phyloP scores from a whole-genome alignment of 2,888 invertebrate species.

The Ligdia adustata region DNA sequence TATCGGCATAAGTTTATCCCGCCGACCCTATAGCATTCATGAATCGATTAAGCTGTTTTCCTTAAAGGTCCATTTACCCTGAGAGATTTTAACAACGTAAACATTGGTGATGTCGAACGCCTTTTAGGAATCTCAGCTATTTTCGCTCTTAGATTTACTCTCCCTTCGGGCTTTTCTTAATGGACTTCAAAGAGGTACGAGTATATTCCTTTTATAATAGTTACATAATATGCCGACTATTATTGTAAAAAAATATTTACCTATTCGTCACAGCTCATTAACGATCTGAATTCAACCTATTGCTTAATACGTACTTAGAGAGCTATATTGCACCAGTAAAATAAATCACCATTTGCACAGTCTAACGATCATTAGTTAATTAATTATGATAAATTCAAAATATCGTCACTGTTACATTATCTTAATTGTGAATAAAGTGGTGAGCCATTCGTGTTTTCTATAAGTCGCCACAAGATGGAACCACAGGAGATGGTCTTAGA shows the following conservation, averaged over 20 bases:
- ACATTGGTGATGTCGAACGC: conserved; percentile 48
- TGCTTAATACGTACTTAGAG: too few species aligned
- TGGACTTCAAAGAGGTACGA: conserved; percentile 6
- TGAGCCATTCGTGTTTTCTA: conserved; percentile 1
- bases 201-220: not conserved
- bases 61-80: conserved; percentile 58
- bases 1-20: conserved; percentile 36
- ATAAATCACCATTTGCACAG: conserved; percentile 1
- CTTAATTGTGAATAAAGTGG: not conserved
- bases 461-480: not conserved
- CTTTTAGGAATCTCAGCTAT: conserved; percentile 40
- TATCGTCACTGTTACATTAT: conserved; percentile 9
- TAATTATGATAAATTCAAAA: conserved; percentile 12
- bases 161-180: conserved; percentile 6
- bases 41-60: conserved; percentile 64
- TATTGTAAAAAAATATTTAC: too few species aligned
- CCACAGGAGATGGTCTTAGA: conserved; percentile 1
- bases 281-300: too few species aligned
- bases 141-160: conserved; percentile 22
- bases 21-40: conserved; percentile 17
- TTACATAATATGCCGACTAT: too few species aligned
- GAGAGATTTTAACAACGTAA: conserved; percentile 49
- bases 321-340: not conserved
- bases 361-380: conserved; percentile 12
- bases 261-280: too few species aligned